phyloP scores from a whole-genome alignment of 2,113 vertebrate genomes.

The Dasypus novemcinctus region DNA sequence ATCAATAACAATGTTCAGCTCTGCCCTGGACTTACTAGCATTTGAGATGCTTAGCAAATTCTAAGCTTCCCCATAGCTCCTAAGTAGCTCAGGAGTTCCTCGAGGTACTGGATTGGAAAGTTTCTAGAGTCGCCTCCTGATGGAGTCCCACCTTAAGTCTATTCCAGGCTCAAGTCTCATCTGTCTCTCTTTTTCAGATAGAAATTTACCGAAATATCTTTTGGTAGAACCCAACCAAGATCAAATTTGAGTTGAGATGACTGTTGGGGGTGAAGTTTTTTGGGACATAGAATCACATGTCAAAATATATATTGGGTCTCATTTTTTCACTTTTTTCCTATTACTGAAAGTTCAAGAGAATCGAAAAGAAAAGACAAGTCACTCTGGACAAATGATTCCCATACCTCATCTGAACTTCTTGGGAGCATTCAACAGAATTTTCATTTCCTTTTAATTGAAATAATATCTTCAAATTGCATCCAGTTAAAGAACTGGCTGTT shows the following conservation, averaged over 20 bases:
- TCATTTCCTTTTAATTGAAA: background rate
- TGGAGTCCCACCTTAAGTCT: too few species aligned
- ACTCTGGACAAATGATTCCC: background rate
- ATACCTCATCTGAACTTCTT: background rate
- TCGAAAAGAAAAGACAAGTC: background rate
- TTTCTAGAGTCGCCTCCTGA: background rate
- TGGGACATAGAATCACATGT: background rate
- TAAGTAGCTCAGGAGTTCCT: background rate
- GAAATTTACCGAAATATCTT: background rate
- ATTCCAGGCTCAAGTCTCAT: background rate
- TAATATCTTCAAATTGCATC: too few species aligned
- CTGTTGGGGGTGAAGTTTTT: background rate
- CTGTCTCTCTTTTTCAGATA: background rate
- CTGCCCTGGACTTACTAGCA: background rate
- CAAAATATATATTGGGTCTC: background rate
- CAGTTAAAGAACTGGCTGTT: background rate
- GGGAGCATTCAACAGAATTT: background rate
- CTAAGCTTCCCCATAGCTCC: background rate
- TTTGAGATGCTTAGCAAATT: background rate
- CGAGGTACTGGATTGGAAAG: rapidly evolving
- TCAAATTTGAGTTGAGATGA: background rate
- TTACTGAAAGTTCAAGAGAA: background rate
- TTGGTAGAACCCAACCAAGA: background rate
- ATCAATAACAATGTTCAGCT: background rate
- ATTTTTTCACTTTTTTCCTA: background rate